phyloP scores from a whole-genome alignment of 2,888 invertebrate genomes.

The Plusia festucae region DNA sequence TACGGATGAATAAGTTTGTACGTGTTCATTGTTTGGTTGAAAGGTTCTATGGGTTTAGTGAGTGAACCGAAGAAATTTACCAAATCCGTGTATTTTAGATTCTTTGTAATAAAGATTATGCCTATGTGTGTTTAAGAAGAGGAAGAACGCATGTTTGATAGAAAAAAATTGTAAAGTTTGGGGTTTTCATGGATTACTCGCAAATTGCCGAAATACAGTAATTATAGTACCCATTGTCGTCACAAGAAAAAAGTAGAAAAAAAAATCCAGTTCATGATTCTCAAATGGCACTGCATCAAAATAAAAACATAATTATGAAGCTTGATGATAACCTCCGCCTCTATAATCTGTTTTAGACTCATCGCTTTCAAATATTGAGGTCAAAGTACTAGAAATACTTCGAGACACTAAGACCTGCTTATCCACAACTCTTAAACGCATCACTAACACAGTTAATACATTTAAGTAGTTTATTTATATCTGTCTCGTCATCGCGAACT shows the following conservation, averaged over 20 bases:
- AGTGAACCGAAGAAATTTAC: slow-evolving; percentile 58
- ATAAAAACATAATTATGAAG: too few relatives aligned
- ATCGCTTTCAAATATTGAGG: not conserved
- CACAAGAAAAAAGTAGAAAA: too few relatives aligned
- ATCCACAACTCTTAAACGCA: not conserved
- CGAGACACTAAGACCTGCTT: not conserved
- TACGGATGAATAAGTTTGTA: slow-evolving; percentile 70
- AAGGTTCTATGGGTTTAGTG: slow-evolving; percentile 57
- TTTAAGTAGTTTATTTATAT: slow-evolving; percentile 29
- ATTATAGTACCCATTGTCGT: too few relatives aligned
- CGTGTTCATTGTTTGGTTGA: slow-evolving; percentile 66
- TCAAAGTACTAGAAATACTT: not conserved
- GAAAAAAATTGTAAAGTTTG: not conserved
- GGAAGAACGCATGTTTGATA: not conserved
- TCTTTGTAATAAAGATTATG: slow-evolving; percentile 51
- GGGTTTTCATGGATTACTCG: not conserved
- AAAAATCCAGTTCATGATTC: too few relatives aligned
- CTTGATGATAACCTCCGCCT: too few relatives aligned
- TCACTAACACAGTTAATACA: slow-evolving; percentile 17
- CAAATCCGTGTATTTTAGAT: slow-evolving; percentile 58
- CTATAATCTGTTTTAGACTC: too few relatives aligned
- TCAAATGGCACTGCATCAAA: too few relatives aligned
- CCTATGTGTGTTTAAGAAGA: slow-evolving; percentile 10
- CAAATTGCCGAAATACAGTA: too few relatives aligned
- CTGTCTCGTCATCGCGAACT: slow-evolving; percentile 16